A percentile compares a stretch with the other conserved stretches of the same genome.
Evolutionary conservation across 35 echinoderm and acorn worm species (phyloP).

Genomic region (Lytechinus variegatus): DNA sequence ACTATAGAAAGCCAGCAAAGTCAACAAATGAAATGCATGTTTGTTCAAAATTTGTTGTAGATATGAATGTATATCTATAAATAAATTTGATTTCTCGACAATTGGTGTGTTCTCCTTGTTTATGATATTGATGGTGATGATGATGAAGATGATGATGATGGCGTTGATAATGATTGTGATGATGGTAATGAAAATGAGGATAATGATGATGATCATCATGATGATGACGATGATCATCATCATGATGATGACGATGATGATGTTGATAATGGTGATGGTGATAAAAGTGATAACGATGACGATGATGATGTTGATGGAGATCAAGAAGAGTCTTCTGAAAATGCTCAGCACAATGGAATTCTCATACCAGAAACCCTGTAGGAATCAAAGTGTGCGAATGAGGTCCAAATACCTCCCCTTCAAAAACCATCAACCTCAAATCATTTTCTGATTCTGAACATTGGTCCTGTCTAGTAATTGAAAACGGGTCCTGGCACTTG

Average conservation of each 20-base stretch:
- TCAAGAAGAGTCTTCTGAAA: not conserved
- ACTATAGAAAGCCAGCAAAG: too few species aligned
- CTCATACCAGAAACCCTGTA: too few species aligned
- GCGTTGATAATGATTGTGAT: not conserved
- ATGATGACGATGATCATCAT: not conserved
- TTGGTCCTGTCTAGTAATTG: not conserved
- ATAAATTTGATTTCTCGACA: too few species aligned
- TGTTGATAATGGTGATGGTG: not conserved
- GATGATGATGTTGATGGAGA: not conserved
- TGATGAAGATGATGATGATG: not conserved
- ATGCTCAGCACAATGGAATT: not conserved
- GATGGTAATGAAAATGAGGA: not conserved
- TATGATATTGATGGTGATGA: not conserved
- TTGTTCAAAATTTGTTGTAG: too few species aligned
- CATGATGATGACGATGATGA: not conserved
- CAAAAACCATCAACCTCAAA: not conserved
- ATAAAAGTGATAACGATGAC: not conserved
- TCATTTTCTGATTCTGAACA: not conserved
- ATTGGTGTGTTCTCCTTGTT: too few species aligned
- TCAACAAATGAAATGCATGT: too few species aligned
- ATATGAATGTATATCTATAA: too few species aligned
- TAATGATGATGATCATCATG: not conserved
- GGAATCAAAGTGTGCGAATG: not conserved
- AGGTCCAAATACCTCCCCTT: not conserved
- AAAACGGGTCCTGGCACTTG: not conserved